A percentile compares a stretch with the other conserved stretches of the same genome.
phyloP scores from a whole-genome alignment of 1,140 invertebrate genomes.

The Neocloeon triangulifer region DNA sequence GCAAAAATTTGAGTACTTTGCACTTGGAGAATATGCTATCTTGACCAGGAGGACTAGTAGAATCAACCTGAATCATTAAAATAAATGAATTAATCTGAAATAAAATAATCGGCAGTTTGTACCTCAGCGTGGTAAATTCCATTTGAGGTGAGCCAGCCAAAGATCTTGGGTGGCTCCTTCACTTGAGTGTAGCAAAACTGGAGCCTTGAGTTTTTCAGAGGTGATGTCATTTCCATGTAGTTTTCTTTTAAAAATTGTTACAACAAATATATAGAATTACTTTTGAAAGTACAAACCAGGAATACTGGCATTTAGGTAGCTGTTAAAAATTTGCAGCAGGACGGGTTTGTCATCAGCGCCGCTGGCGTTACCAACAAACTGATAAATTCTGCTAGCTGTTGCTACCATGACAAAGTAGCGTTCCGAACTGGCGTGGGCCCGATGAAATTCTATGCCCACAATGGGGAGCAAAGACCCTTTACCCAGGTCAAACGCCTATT shows the following conservation, averaged over 20 bases:
- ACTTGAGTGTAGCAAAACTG: constrained; percentile 51
- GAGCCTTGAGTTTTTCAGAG: constrained; percentile 52
- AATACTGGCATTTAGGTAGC: constrained; percentile 49
- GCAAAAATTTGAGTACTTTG: constrained; percentile 30
- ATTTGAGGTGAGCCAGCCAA: constrained; percentile 66
- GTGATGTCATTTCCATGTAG: constrained; percentile 37
- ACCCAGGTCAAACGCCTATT: constrained; percentile 66
- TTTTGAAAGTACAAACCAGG: constrained; percentile 6
- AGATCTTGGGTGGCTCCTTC: constrained; percentile 41
- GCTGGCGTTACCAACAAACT: constrained; percentile 53
- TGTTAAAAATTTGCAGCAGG: constrained; percentile 57
- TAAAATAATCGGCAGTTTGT: constrained; percentile 8
- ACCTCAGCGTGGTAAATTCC: constrained; percentile 48
- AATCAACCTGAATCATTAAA: constrained; percentile 6
- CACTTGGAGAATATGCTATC: constrained; percentile 33
- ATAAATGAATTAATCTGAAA: background rate
- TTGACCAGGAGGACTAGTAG: constrained; percentile 16
- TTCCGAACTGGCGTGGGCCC: constrained; percentile 34
- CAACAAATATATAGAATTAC: no score
- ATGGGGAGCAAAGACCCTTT: constrained; percentile 50
- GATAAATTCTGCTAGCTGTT: constrained; percentile 60
- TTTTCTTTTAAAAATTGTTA: no score
- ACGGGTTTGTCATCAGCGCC: constrained; percentile 52
- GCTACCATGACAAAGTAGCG: constrained; percentile 63
- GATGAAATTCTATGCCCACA: constrained; percentile 65